These are phyloP conservation scores for Atherinosoma microstoma DNA, from an alignment of 2,797 vertebrate species.

Conservation along the genomic window DNA sequence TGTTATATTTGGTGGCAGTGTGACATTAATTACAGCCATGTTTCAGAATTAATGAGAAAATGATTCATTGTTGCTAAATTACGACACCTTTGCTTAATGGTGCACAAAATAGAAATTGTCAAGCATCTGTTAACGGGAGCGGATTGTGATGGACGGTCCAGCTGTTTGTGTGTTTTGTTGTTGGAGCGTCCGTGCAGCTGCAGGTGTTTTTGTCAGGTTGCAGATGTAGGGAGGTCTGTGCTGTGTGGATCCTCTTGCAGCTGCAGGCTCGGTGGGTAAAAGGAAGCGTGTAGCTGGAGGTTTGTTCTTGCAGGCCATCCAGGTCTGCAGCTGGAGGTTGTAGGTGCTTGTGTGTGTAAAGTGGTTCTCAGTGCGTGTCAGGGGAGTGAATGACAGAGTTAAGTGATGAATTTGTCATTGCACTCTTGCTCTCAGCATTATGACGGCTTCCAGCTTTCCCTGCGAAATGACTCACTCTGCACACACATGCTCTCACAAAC, in stretches of 20 bases:
- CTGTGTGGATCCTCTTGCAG: constrained; percentile 41
- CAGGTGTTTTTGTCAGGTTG: constrained; percentile 47
- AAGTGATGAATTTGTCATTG: constrained; percentile 75
- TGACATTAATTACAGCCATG: constrained; percentile 44
- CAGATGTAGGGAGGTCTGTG: constrained; percentile 31
- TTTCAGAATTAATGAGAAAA: constrained; percentile 58
- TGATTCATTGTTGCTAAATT: constrained; percentile 59
- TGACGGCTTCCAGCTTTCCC: constrained; percentile 47
- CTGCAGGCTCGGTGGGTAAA: constrained; percentile 14
- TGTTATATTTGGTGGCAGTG: constrained; percentile 17
- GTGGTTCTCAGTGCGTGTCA: constrained; percentile 46
- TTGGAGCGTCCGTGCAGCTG: constrained; percentile 42
- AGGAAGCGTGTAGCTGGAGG: neutral
- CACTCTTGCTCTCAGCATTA: constrained; percentile 50
- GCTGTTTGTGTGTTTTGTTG: constrained; percentile 12
- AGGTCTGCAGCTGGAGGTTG: constrained; percentile 26
- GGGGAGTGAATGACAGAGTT: constrained; percentile 66
- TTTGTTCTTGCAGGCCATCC: constrained; percentile 12
- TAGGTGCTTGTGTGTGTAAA: constrained; percentile 8
- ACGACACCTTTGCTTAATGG: constrained; percentile 62
- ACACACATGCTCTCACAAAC: constrained; percentile 24
- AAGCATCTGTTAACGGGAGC: constrained; percentile 41
- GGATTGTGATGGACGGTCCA: neutral
- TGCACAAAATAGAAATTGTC: constrained; percentile 53
- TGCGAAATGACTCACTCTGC: constrained; percentile 45